These are phyloP conservation scores for Stratiolaelaps scimitus DNA, from an alignment of 1,140 invertebrate species.

Conservation along the genomic window DNA sequence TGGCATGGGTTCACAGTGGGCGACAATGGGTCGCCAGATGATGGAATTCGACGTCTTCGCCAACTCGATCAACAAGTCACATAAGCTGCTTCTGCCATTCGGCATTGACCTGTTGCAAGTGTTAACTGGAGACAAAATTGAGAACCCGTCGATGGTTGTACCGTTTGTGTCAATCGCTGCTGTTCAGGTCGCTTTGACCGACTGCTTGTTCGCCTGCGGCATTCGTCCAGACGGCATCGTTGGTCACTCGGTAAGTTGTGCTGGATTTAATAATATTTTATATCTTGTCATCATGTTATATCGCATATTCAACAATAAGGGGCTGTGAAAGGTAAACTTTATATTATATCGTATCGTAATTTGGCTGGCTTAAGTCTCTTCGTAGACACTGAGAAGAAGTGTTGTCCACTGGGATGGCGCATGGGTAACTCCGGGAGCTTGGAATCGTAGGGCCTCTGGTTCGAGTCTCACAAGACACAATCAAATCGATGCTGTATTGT, in stretches of 20 bases:
- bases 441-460: too few species aligned
- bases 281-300: too few species aligned
- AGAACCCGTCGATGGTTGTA: slow-evolving; percentile 49
- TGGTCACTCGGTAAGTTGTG: slow-evolving; percentile 62
- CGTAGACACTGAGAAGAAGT: too few species aligned
- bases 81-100: slow-evolving; percentile 58
- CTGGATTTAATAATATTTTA: slow-evolving; percentile 33
- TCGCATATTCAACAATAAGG: too few species aligned
- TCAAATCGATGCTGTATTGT: too few species aligned
- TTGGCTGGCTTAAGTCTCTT: too few species aligned
- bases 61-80: slow-evolving; percentile 58
- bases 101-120: slow-evolving; percentile 67
- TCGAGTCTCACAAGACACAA: too few species aligned
- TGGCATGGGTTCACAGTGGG: slow-evolving; percentile 94
- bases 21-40: slow-evolving; percentile 74
- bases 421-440: too few species aligned
- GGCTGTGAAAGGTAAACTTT: neutral
- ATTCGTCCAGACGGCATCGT: slow-evolving; percentile 81
- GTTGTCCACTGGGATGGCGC: too few species aligned
- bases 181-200: slow-evolving; percentile 81
- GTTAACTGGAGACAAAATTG: slow-evolving; percentile 56
- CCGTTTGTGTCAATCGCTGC: slow-evolving; percentile 83
- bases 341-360: too few species aligned
- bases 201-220: slow-evolving; percentile 61
- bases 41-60: slow-evolving; percentile 66